Percentiles rank a stretch among this genome's conserved stretches.
Conservation (phyloP, 2,797 vertebrate genomes). For the Acanthurus leucopareius region DNA sequence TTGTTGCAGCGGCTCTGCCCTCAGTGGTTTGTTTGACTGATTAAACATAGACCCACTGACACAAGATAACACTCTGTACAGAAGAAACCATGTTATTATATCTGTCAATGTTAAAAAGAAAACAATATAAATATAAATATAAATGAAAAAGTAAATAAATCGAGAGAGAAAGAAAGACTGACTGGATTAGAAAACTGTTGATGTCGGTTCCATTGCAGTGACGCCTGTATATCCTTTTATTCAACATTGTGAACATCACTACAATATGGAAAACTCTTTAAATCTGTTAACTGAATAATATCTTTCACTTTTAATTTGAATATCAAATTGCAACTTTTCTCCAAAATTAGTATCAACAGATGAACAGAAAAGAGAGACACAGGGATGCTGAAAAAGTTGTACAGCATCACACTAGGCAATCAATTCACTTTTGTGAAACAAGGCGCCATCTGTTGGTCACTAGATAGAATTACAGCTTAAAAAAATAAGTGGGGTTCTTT, state of each 20-base stretch:
- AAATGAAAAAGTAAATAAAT: too few relatives aligned
- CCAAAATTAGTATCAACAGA: background rate
- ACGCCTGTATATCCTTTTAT: too few relatives aligned
- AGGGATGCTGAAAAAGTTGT: background rate
- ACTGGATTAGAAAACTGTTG: background rate
- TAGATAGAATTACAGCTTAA: slow-evolving; percentile 19
- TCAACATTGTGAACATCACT: too few relatives aligned
- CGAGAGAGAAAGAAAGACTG: too few relatives aligned
- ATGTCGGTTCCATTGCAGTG: too few relatives aligned
- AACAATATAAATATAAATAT: background rate
- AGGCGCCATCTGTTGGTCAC: slow-evolving; percentile 59
- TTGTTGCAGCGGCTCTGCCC: background rate
- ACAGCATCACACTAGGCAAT: too few relatives aligned
- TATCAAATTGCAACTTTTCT: background rate
- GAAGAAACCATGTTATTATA: background rate
- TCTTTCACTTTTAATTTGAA: background rate
- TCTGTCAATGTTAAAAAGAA: background rate
- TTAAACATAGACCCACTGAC: background rate
- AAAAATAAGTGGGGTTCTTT: background rate
- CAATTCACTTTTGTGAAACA: background rate
- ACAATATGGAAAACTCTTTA: background rate
- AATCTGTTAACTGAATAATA: background rate
- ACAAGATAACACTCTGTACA: background rate
- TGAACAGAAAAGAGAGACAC: background rate
- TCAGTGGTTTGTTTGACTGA: slow-evolving; percentile 1